A percentile compares a stretch with the other conserved stretches of the same genome.
Conservation (phyloP, 2,113 vertebrate genomes). For the Cynocephalus volans region DNA sequence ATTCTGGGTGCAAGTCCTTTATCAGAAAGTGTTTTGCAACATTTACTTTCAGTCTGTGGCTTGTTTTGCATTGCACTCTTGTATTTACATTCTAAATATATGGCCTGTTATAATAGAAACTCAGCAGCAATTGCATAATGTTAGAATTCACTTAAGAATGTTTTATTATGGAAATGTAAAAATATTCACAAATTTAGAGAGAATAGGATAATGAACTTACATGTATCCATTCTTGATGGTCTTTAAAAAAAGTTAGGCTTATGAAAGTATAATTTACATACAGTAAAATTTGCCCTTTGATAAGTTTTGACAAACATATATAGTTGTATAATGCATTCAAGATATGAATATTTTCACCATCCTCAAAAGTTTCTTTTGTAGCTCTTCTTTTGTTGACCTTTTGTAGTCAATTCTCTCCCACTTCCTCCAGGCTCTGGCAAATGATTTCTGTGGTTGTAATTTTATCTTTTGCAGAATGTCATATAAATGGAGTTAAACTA, state of each 20-base stretch:
- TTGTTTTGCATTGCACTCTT: constrained; percentile 25
- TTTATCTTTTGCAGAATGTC: constrained; percentile 35
- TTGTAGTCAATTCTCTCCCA: not conserved
- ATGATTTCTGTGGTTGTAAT: constrained; percentile 37
- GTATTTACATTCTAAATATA: not conserved
- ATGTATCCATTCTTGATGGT: not conserved
- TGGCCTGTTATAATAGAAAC: not conserved
- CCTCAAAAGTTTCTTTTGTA: constrained; percentile 19
- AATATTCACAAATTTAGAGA: not conserved
- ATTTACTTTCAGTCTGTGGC: not conserved
- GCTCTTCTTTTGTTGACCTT: not conserved
- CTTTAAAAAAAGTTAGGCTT: not conserved
- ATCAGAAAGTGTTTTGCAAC: constrained; percentile 1
- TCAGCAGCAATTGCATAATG: not conserved
- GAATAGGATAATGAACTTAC: not conserved
- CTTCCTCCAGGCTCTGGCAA: not conserved
- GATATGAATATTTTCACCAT: constrained; percentile 12
- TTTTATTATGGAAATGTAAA: constrained; percentile 50
- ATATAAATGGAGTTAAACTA: constrained; percentile 42
- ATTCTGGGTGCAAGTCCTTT: not conserved
- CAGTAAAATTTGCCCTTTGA: constrained; percentile 1
- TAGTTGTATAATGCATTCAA: not conserved
- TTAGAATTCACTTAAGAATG: not conserved
- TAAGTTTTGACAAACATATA: constrained; percentile 14
- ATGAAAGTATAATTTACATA: not conserved